A percentile compares a stretch with the other conserved stretches of the same genome.
Conservation (phyloP, 2,888 invertebrate species). For the Bembecia ichneumoniformis region DNA sequence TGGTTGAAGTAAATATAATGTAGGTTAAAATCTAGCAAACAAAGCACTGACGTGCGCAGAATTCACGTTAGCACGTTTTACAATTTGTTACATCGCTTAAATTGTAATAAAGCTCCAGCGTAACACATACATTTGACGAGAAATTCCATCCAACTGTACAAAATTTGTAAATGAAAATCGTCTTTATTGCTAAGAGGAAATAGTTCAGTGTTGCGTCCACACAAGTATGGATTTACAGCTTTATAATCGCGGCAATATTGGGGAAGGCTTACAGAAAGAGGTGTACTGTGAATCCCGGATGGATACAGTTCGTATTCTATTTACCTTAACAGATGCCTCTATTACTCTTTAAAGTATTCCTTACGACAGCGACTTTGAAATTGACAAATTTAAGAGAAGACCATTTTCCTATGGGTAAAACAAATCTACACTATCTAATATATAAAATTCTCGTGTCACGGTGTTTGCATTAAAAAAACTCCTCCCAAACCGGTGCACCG, state of each 20-base stretch:
- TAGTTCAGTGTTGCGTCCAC: constrained; percentile 5
- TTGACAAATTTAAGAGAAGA: constrained; percentile 7
- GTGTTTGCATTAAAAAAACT: too few relatives aligned
- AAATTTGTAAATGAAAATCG: constrained; percentile 10
- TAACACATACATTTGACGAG: constrained; percentile 42
- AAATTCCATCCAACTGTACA: constrained; percentile 20
- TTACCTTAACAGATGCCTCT: constrained; percentile 59
- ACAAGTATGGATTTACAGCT: constrained; percentile 12
- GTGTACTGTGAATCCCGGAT: constrained; percentile 57
- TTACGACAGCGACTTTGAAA: constrained; percentile 21
- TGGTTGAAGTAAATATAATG: constrained; percentile 15
- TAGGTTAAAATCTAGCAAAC: constrained; percentile 38
- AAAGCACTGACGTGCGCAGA: constrained; percentile 56
- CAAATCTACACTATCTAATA: too few relatives aligned
- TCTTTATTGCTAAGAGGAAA: constrained; percentile 7
- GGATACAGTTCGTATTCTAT: constrained; percentile 63
- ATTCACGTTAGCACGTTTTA: constrained; percentile 58
- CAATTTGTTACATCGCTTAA: constrained; percentile 68
- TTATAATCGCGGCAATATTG: constrained; percentile 14
- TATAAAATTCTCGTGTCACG: too few relatives aligned
- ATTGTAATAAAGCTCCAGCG: constrained; percentile 64
- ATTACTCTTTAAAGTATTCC: constrained; percentile 51
- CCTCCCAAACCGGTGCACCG: too few relatives aligned
- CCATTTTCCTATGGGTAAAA: neutral
- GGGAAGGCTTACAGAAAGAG: constrained; percentile 54